These are phyloP conservation scores for Speoplatyrhinus poulsoni DNA, from an alignment of 2,113 vertebrate genomes.

Conservation along the genomic window DNA sequence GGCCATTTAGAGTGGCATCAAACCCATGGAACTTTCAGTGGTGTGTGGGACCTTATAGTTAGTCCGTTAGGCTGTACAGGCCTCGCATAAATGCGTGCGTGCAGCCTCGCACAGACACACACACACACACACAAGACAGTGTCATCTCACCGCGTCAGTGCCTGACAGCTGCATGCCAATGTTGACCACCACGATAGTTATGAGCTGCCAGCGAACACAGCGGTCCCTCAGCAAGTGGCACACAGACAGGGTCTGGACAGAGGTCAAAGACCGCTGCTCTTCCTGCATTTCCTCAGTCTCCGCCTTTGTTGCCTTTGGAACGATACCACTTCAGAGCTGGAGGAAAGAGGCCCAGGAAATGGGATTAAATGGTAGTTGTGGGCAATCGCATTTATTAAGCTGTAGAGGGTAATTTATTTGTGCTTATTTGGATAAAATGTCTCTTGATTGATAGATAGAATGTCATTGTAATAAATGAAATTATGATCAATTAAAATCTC, in stretches of 20 bases:
- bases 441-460: no score
- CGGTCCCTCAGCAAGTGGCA: slow-evolving; percentile 76
- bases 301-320: slow-evolving; percentile 71
- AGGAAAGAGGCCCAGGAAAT: neutral
- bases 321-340: slow-evolving; percentile 81
- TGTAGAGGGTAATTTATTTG: neutral
- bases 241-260: slow-evolving; percentile 74
- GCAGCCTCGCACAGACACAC: neutral
- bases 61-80: no score
- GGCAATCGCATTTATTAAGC: neutral
- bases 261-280: slow-evolving; percentile 81
- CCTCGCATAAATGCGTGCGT: no score
- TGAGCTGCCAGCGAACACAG: slow-evolving; percentile 81
- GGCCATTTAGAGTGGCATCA: no score
- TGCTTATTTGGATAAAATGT: no score
- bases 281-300: slow-evolving; percentile 87
- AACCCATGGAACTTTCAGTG: no score
- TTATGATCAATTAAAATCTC: no score
- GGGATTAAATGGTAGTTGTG: no score
- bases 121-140: neutral
- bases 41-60: no score
- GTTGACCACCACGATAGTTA: slow-evolving; percentile 84
- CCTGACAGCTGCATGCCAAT: slow-evolving; percentile 90
- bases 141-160: slow-evolving; percentile 82
- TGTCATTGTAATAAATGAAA: no score